Conservation (phyloP, 1,140 invertebrate genomes). For the Plectrocnemia conspersa region DNA sequence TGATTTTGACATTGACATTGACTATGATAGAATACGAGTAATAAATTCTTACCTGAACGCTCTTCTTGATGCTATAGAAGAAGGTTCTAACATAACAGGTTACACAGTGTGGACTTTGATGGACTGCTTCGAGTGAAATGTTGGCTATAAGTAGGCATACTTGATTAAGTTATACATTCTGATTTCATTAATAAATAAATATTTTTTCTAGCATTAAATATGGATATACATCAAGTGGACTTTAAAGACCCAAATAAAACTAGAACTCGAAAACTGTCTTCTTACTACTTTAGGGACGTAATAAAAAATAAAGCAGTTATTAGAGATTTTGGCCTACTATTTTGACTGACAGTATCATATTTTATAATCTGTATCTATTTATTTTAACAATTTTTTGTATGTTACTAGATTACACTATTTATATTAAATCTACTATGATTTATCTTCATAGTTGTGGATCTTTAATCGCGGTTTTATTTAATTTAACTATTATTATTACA, state of each 20-base stretch:
- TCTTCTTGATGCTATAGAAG: conserved; percentile 61
- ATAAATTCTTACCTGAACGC: conserved; percentile 57
- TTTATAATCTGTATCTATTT: no score
- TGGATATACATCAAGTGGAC: conserved; percentile 57
- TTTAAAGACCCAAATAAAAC: conserved; percentile 50
- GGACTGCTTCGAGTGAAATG: conserved; percentile 70
- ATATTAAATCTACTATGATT: no score
- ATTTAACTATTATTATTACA: no score
- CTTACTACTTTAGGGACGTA: conserved; percentile 39
- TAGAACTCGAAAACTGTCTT: conserved; percentile 51
- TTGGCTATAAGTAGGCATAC: conserved; percentile 49
- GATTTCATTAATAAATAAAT: conserved; percentile 8
- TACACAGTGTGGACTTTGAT: conserved; percentile 68
- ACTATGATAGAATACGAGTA: conserved; percentile 50
- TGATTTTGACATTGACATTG: conserved; percentile 54
- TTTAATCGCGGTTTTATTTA: no score
- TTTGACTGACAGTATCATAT: no score
- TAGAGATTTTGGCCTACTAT: no score
- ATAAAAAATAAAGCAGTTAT: conserved; percentile 12
- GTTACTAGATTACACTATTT: no score
- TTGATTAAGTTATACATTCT: conserved; percentile 1
- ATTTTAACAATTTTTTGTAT: no score
- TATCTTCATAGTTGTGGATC: no score
- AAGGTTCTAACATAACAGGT: conserved; percentile 61
- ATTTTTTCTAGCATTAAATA: no score